phyloP scores from a whole-genome alignment of 2,113 vertebrate genomes.

The Blennius ocellaris region DNA sequence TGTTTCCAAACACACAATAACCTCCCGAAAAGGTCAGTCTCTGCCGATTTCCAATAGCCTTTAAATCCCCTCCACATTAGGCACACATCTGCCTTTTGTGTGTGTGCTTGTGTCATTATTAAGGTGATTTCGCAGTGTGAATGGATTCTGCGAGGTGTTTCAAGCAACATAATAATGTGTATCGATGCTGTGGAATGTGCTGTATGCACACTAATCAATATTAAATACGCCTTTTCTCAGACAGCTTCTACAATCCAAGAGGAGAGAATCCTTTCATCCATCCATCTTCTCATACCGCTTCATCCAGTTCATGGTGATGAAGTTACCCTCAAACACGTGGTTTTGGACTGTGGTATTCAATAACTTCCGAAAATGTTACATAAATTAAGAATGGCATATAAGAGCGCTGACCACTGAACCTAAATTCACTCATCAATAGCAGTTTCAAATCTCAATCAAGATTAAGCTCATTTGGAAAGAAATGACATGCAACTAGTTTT shows the following conservation, averaged over 20 bases:
- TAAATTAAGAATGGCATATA: too few relatives aligned
- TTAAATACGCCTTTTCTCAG: slow-evolving; percentile 8
- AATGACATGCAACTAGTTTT: too few relatives aligned
- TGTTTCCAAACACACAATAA: slow-evolving; percentile 21
- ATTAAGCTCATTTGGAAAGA: too few relatives aligned
- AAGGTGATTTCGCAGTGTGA: slow-evolving; percentile 14
- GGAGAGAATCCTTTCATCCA: too few relatives aligned
- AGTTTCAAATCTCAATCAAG: too few relatives aligned
- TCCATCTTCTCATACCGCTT: too few relatives aligned
- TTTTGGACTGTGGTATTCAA: too few relatives aligned
- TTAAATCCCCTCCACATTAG: slow-evolving; percentile 18
- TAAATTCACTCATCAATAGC: too few relatives aligned
- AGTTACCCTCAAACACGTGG: too few relatives aligned
- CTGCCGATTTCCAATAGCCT: slow-evolving; percentile 12
- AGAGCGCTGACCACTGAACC: too few relatives aligned
- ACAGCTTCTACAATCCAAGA: neutral
- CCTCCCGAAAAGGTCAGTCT: slow-evolving; percentile 23
- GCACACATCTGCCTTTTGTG: slow-evolving; percentile 16
- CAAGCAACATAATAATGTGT: slow-evolving; percentile 6
- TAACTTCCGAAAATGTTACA: too few relatives aligned
- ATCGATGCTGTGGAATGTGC: slow-evolving; percentile 8
- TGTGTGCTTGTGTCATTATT: slow-evolving; percentile 30
- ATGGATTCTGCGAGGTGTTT: neutral
- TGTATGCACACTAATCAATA: slow-evolving; percentile 13
- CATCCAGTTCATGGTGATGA: too few relatives aligned